Evolutionary conservation across 1,140 invertebrate genomes (phyloP).

Genomic region (Prorops nasuta): DNA sequence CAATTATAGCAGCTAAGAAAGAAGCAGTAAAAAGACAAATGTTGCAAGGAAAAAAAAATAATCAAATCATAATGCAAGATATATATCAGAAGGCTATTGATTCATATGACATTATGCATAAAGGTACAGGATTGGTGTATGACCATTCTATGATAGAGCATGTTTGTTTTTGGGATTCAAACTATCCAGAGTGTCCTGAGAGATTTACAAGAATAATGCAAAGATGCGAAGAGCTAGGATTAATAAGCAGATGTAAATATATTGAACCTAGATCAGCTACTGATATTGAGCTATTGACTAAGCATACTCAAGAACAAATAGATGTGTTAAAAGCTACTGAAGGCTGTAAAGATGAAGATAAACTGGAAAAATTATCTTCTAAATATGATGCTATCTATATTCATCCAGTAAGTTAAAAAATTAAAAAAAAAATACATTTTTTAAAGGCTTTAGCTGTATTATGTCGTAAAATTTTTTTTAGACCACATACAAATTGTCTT

Average conservation of each 20-base stretch:
- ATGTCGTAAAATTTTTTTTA: conserved; percentile 57
- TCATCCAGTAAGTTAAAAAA: conserved; percentile 69
- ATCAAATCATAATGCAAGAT: conserved; percentile 34
- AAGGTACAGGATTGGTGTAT: conserved; percentile 75
- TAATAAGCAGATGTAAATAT: conserved; percentile 68
- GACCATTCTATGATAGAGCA: conserved; percentile 78
- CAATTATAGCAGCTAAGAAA: conserved; percentile 45
- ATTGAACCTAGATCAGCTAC: conserved; percentile 65
- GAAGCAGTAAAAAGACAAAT: conserved; percentile 41
- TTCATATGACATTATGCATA: conserved; percentile 59
- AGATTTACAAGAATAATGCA: conserved; percentile 70
- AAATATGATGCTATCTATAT: conserved; percentile 85
- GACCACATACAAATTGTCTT: conserved; percentile 76
- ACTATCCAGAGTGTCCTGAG: conserved; percentile 80
- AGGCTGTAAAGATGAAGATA: conserved; percentile 56
- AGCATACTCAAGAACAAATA: conserved; percentile 66
- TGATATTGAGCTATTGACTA: conserved; percentile 67
- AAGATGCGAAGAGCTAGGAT: conserved; percentile 70
- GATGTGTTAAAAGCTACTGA: conserved; percentile 68
- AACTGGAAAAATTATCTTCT: conserved; percentile 71
- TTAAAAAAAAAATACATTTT: conserved; percentile 10
- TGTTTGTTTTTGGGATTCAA: conserved; percentile 77
- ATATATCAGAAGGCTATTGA: conserved; percentile 63
- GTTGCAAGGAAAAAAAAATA: conserved; percentile 28
- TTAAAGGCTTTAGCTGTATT: too few relatives aligned